Percentiles rank a stretch among this genome's conserved stretches.
Conservation (phyloP, 2,888 invertebrate species). For the Macrostomum cliftonense region DNA sequence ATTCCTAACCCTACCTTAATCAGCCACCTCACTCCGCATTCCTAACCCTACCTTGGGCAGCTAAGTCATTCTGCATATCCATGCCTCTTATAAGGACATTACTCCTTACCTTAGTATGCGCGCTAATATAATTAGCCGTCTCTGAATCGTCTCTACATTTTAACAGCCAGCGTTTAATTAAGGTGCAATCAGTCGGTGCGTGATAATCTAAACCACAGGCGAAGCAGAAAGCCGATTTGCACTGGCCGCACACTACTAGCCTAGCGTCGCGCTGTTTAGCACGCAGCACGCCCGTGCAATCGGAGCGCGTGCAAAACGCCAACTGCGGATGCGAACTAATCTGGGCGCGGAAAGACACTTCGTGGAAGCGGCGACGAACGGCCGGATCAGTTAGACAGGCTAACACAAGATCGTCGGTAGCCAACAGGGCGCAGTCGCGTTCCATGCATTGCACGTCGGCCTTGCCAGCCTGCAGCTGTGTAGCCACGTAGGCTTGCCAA, state of each 20-base stretch:
- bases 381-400: slow-evolving; percentile 61
- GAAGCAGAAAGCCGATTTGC: slow-evolving; percentile 73
- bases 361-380: slow-evolving; percentile 33
- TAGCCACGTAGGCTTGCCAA: slow-evolving; percentile 87
- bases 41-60: too few relatives aligned
- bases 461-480: slow-evolving; percentile 68
- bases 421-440: slow-evolving; percentile 70
- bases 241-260: slow-evolving; percentile 66
- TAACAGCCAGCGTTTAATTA: slow-evolving; percentile 90
- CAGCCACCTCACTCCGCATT: too few relatives aligned
- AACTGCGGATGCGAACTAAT: slow-evolving; percentile 33
- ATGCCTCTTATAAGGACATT: too few relatives aligned
- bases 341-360: slow-evolving; percentile 34
- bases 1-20: too few relatives aligned
- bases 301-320: slow-evolving; percentile 82
- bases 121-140: slow-evolving; percentile 97
- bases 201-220: slow-evolving; percentile 91
- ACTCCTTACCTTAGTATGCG: slow-evolving; percentile 71
- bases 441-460: slow-evolving; percentile 81
- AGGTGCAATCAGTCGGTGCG: slow-evolving; percentile 85
- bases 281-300: slow-evolving; percentile 64
- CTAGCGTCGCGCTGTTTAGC: slow-evolving; percentile 64
- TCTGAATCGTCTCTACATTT: slow-evolving; percentile 99
- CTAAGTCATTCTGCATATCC: too few relatives aligned
- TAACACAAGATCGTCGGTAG: slow-evolving; percentile 85